These are phyloP conservation scores for Campoletis sonorensis DNA, from an alignment of 1,140 invertebrate species.

Conservation along the genomic window DNA sequence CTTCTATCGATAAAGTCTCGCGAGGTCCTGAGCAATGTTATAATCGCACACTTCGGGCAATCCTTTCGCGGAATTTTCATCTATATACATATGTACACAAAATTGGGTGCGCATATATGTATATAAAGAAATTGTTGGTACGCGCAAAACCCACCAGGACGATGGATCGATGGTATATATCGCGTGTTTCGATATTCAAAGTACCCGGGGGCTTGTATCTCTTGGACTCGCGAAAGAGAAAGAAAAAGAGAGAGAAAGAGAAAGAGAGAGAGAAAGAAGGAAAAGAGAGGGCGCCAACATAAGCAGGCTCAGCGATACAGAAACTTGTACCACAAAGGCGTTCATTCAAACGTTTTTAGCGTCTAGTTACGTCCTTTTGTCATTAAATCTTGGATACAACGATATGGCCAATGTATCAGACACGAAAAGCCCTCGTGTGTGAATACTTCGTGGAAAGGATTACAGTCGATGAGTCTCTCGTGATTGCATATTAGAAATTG, in stretches of 20 bases:
- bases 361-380: neutral
- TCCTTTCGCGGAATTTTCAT: slow-evolving; percentile 36
- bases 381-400: neutral
- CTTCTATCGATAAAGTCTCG: neutral
- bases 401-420: neutral
- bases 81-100: neutral
- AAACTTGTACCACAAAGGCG: neutral
- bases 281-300: slow-evolving; percentile 6
- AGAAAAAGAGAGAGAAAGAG: too few relatives aligned
- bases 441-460: slow-evolving; percentile 45
- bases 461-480: slow-evolving; percentile 25
- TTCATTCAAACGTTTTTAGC: neutral
- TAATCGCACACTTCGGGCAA: slow-evolving; percentile 44
- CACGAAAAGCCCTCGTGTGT: neutral
- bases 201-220: slow-evolving; percentile 35
- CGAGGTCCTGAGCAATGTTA: slow-evolving; percentile 11
- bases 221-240: neutral
- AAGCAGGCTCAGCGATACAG: neutral
- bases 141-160: neutral
- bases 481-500: slow-evolving; percentile 47
- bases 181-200: slow-evolving; percentile 45
- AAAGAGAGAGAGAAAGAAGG: neutral
- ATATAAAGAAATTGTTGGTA: slow-evolving; percentile 33
- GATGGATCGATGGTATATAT: slow-evolving; percentile 1
- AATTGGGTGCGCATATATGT: neutral